Conservation (phyloP, 2,113 vertebrate species). For the Notechis scutatus region DNA sequence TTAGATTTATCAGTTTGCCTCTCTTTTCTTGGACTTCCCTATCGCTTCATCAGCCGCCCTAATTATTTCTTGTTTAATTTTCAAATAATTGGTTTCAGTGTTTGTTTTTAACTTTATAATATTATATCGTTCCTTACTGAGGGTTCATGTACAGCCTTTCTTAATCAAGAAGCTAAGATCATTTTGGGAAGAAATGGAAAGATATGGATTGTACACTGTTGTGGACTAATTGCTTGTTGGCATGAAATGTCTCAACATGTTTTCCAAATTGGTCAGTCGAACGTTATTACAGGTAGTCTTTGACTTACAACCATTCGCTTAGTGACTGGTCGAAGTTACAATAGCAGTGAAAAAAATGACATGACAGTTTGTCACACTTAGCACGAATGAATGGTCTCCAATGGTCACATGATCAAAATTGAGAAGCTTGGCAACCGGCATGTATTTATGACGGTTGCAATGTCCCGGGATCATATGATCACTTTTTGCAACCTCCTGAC, state of each 20-base stretch:
- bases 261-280: background rate
- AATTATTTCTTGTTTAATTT: background rate
- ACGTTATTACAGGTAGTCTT: background rate
- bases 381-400: too few relatives aligned
- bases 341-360: too few relatives aligned
- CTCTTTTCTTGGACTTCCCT: background rate
- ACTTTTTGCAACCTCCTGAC: too few relatives aligned
- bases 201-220: background rate
- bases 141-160: background rate
- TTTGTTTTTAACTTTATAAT: background rate
- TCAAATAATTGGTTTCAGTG: background rate
- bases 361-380: too few relatives aligned
- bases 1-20: background rate
- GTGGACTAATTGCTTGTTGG: background rate
- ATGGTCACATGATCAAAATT: too few relatives aligned
- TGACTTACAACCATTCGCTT: too few relatives aligned
- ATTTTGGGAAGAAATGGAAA: background rate
- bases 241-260: background rate
- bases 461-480: too few relatives aligned
- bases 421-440: too few relatives aligned
- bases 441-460: too few relatives aligned
- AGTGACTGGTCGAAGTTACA: too few relatives aligned
- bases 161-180: background rate
- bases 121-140: background rate
- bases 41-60: background rate